Base-by-base conservation (phyloP, 2,797 vertebrate genomes). In the Harpagifer antarcticus region DNA sequence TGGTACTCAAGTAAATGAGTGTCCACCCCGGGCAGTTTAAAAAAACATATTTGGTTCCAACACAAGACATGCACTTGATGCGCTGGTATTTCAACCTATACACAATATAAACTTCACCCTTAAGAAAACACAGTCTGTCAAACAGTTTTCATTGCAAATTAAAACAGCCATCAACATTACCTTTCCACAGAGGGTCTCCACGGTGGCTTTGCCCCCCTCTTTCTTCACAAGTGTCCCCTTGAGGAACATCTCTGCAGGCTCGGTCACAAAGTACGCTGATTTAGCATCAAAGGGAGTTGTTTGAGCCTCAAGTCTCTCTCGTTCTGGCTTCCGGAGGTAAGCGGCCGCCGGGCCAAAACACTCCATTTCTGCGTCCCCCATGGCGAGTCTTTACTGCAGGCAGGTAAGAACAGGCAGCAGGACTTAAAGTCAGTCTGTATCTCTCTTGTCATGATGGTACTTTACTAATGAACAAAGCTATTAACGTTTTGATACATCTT, bases 301-400 rank as follows among this genome's bases (percentile, higher is more conserved):
- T 66, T 97, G 97, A 59, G 95, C 95, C 9, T 95, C 96, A 17
- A 97, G 88, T 31, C 97, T 94, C 70, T 98, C 97, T 82, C 83
- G 95, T 17, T 97, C 97, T 27, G 96, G 94, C 56, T 97, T 98
- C 2, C 96, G 93, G 81, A 98, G 96, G 68, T 63, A 97, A 9
- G 94, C 0, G 80, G 96, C 93, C 0, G 96, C 97, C 58, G 79
- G 23, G 82, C 97, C 97, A 72, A 97, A 99, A 9, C 91, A 68
- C 0, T 96, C 94, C 96, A 98, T 97, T 20, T 97, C 96, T 0
- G 90, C 0, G 0, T 98, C 97, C 0, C 94, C 93, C 96, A 97
- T 97, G 94, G 49, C 92, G 94, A 91, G 81, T 1, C 81, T 84
- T 96, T 68, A 95, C 94, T 0, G 92, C 92, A 82, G 91, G 42